A percentile compares a stretch with the other conserved stretches of the same genome.
Conservation (phyloP, 2,113 vertebrate species). For the Lophochroa leadbeateri region DNA sequence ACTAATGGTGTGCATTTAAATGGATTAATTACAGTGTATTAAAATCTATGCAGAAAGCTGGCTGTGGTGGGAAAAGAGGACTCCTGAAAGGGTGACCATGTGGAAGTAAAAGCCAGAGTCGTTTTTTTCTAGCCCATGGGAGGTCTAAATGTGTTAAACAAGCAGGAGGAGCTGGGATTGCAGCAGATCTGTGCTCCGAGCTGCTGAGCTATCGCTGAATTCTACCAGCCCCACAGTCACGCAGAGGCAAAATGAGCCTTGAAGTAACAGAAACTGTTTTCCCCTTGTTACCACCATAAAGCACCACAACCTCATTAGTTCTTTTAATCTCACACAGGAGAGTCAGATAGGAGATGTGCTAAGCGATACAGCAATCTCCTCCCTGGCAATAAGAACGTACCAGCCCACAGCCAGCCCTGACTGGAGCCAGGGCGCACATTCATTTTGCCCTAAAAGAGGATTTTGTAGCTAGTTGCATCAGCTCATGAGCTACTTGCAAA, state of each 20-base stretch:
- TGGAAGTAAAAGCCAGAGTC: not conserved
- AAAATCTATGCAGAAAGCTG: not conserved
- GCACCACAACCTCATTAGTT: not conserved
- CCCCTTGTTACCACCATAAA: not conserved
- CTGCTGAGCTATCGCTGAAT: not conserved
- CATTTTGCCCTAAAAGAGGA: not conserved
- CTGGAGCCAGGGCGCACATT: not conserved
- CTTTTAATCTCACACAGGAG: not conserved
- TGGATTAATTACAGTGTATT: slow-evolving; percentile 15
- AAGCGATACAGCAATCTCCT: not conserved
- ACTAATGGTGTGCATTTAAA: not conserved
- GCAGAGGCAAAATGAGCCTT: not conserved
- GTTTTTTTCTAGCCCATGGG: not conserved
- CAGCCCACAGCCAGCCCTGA: not conserved
- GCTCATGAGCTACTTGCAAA: not conserved
- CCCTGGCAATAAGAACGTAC: not conserved
- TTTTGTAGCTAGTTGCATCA: not conserved
- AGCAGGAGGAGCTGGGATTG: not conserved
- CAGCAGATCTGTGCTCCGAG: not conserved
- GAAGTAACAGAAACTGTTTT: not conserved
- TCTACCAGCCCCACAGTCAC: not conserved
- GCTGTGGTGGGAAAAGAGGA: not conserved
- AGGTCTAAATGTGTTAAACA: not conserved
- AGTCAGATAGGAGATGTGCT: not conserved
- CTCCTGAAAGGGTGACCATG: not conserved